Percentiles rank a stretch among this genome's conserved stretches.
Evolutionary conservation across 1,140 invertebrate genomes (phyloP).

Genomic region (Scaptomyza pallida): DNA sequence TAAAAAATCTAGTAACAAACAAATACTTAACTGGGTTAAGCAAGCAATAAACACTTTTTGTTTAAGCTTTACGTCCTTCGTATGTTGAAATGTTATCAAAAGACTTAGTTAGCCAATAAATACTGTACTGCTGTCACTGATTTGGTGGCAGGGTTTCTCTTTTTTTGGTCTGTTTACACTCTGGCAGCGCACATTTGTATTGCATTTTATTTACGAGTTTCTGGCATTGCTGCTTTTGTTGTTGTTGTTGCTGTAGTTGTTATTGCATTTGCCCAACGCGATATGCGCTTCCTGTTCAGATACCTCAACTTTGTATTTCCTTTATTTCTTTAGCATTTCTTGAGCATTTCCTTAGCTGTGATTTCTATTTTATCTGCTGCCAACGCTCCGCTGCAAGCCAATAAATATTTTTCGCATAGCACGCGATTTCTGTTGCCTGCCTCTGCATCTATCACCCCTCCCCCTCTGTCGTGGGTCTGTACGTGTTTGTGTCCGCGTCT

Average conservation of each 20-base stretch:
- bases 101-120: constrained; percentile 15
- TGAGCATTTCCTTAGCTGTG: constrained; percentile 49
- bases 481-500: constrained; percentile 14
- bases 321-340: constrained; percentile 66
- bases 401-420: constrained; percentile 74
- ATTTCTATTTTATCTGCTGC: constrained; percentile 74
- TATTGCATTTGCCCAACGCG: constrained; percentile 65
- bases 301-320: constrained; percentile 82
- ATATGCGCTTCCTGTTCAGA: constrained; percentile 77
- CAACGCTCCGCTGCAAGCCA: constrained; percentile 60
- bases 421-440: constrained; percentile 53
- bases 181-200: constrained; percentile 64
- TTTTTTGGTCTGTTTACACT: constrained; percentile 70
- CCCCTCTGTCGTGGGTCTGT: not conserved
- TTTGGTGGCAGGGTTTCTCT: constrained; percentile 55
- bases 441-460: not conserved
- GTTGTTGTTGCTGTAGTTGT: constrained; percentile 14
- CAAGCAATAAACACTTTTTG: not conserved
- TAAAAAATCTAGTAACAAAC: too few species aligned
- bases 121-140: constrained; percentile 64
- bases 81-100: not conserved
- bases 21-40: too few species aligned
- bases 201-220: constrained; percentile 76
- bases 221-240: constrained; percentile 29
- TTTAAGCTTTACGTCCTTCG: too few species aligned